Percentiles rank a stretch among this genome's conserved stretches.
Evolutionary conservation across 2,888 invertebrate species (phyloP).

Genomic region (Xylophagus ater): DNA sequence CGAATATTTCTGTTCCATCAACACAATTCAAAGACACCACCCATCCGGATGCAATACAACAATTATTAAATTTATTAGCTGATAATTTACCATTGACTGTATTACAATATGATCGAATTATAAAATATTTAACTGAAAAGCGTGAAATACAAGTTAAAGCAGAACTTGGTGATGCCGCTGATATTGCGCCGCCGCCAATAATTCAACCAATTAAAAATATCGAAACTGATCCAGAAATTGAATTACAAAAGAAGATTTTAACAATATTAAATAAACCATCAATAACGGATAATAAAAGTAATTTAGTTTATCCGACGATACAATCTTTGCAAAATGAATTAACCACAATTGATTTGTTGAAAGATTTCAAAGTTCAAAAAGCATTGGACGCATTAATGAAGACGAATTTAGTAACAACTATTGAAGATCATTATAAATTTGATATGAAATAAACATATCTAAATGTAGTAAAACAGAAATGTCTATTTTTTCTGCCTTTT

Average conservation of each 20-base stretch:
- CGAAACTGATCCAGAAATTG: slow-evolving; percentile 36
- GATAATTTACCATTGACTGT: slow-evolving; percentile 69
- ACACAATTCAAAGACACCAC: too few relatives aligned
- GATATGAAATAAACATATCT: too few relatives aligned
- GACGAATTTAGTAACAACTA: slow-evolving; percentile 28
- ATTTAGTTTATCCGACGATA: slow-evolving; percentile 29
- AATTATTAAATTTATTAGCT: slow-evolving; percentile 65
- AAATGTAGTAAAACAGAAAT: too few relatives aligned
- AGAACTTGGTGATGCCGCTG: slow-evolving; percentile 58
- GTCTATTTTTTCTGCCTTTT: too few relatives aligned
- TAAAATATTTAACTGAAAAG: slow-evolving; percentile 60
- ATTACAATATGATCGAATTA: slow-evolving; percentile 65
- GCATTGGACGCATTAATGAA: slow-evolving; percentile 59
- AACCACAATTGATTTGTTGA: slow-evolving; percentile 49
- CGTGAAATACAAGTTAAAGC: slow-evolving; percentile 61
- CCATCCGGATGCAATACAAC: slow-evolving; percentile 57
- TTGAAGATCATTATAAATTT: slow-evolving; percentile 27
- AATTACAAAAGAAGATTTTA: slow-evolving; percentile 37
- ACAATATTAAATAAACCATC: slow-evolving; percentile 37
- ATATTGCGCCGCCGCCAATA: slow-evolving; percentile 28
- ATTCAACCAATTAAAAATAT: slow-evolving; percentile 19
- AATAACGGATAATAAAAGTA: slow-evolving; percentile 28
- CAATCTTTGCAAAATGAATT: slow-evolving; percentile 30
- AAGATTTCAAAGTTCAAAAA: slow-evolving; percentile 67
- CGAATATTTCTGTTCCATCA: slow-evolving; percentile 40